These are phyloP conservation scores for Macrobrachium nipponense DNA, from an alignment of 1,140 invertebrate genomes.

Conservation along the genomic window DNA sequence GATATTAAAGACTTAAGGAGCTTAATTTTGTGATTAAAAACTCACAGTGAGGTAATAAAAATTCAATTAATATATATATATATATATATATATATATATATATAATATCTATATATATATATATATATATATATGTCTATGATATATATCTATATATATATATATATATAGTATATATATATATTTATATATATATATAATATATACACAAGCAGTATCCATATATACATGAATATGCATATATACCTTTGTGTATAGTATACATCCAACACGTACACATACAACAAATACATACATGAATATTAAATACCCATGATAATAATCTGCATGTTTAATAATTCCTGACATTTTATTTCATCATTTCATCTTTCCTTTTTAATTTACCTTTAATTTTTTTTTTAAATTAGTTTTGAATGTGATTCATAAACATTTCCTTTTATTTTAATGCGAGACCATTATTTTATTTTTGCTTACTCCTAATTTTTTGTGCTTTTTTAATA, in stretches of 20 bases:
- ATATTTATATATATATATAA: background rate
- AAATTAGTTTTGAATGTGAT: too few species aligned
- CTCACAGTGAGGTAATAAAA: too few species aligned
- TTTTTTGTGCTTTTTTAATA: too few species aligned
- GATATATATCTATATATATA: constrained; percentile 11
- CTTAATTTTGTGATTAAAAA: too few species aligned
- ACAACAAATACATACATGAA: background rate
- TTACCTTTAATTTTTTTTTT: too few species aligned
- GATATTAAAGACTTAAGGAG: too few species aligned
- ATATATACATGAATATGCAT: background rate
- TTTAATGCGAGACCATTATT: too few species aligned
- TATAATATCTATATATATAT: background rate
- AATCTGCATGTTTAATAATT: too few species aligned
- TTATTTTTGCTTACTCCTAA: too few species aligned
- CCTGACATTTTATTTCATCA: too few species aligned
- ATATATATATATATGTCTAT: background rate
- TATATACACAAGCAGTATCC: background rate
- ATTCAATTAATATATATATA: background rate
- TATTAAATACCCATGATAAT: background rate
- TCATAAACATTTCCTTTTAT: too few species aligned
- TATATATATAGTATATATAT: background rate
- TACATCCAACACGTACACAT: background rate
- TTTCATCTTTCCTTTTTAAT: too few species aligned
- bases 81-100: constrained; percentile 10
- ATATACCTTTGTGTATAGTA: background rate